phyloP scores from a whole-genome alignment of 1,140 invertebrate species.

The Papilio glaucus region DNA sequence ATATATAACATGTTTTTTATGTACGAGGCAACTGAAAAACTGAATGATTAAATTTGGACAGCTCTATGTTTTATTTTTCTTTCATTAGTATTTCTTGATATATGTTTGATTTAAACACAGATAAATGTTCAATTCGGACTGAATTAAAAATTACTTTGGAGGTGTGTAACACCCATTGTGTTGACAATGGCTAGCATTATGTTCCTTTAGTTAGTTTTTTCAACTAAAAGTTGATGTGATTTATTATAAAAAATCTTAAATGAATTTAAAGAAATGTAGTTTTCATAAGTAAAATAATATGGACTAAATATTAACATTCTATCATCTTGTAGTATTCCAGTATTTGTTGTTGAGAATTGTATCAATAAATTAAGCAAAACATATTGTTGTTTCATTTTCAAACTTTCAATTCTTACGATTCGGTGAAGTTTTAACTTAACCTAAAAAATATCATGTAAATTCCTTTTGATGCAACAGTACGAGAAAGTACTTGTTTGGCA shows the following conservation, averaged over 20 bases:
- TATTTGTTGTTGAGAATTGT: conserved; percentile 78
- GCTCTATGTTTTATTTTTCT: not conserved
- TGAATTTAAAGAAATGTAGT: conserved; percentile 74
- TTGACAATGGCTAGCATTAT: conserved; percentile 66
- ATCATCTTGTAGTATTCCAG: conserved; percentile 72
- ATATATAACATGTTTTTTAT: conserved; percentile 3
- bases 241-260: conserved; percentile 72
- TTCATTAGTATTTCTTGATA: conserved; percentile 1
- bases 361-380: conserved; percentile 77
- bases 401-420: not conserved
- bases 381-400: conserved; percentile 43
- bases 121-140: conserved; percentile 42
- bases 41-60: not conserved
- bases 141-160: conserved; percentile 48
- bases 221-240: conserved; percentile 82
- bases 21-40: not conserved
- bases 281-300: conserved; percentile 70
- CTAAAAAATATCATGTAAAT: too few species aligned
- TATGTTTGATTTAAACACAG: conserved; percentile 14
- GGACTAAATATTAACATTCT: conserved; percentile 67
- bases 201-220: conserved; percentile 80
- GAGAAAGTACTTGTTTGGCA: too few species aligned
- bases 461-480: too few species aligned
- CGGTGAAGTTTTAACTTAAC: not conserved
- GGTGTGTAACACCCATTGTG: conserved; percentile 69